Percentiles rank a stretch among this genome's conserved stretches.
Conservation (phyloP, 2,113 vertebrate genomes). For the Ifrita kowaldi region DNA sequence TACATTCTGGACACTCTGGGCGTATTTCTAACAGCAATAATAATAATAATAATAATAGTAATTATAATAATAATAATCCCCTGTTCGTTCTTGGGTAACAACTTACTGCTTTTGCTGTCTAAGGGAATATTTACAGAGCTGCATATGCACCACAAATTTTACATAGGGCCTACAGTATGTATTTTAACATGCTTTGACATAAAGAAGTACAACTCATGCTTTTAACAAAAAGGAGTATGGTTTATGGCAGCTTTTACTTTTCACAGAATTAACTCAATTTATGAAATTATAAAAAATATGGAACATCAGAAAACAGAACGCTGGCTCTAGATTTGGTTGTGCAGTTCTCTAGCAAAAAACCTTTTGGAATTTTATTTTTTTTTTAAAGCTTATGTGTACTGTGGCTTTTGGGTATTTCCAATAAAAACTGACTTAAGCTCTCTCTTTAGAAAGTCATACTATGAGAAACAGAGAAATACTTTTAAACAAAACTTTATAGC, state of each 20-base stretch:
- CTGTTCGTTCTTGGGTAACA: neutral
- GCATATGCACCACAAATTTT: fast-evolving
- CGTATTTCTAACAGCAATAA: neutral
- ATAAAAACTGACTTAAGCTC: neutral
- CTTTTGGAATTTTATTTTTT: neutral
- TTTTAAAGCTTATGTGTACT: neutral
- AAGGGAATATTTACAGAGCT: neutral
- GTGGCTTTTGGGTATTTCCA: neutral
- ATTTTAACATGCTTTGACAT: neutral
- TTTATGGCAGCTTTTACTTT: neutral
- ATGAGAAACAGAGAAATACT: neutral
- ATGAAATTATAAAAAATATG: neutral
- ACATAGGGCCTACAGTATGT: fast-evolving
- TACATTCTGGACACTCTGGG: neutral
- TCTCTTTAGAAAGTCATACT: neutral
- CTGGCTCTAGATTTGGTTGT: neutral
- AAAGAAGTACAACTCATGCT: neutral
- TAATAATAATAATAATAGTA: neutral
- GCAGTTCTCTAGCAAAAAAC: neutral
- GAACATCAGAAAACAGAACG: neutral
- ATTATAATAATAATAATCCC: neutral
- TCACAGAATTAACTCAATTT: neutral
- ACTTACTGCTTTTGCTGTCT: neutral
- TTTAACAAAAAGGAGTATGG: neutral
- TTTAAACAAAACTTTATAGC: neutral